A percentile compares a stretch with the other conserved stretches of the same genome.
Evolutionary conservation across 2,113 vertebrate species (phyloP).

Genomic region (Erinaceus europaeus): DNA sequence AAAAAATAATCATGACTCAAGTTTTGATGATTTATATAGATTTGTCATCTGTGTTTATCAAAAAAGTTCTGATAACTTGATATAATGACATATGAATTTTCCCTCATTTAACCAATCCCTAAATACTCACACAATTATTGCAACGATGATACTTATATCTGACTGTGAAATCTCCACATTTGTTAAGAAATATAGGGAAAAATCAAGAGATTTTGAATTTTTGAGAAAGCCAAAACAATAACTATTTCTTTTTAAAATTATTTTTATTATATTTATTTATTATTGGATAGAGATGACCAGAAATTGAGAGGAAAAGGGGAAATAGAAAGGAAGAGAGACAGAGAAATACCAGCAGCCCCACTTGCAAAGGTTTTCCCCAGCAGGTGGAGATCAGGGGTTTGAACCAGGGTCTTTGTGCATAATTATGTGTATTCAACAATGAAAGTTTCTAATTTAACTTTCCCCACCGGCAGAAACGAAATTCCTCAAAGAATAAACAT

Average conservation of each 20-base stretch:
- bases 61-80: background rate
- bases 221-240: too few species aligned
- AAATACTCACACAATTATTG: background rate
- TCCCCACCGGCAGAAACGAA: slow-evolving; percentile 12
- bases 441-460: background rate
- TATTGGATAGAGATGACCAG: too few species aligned
- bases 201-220: too few species aligned
- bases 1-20: background rate
- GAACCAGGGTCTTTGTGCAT: too few species aligned
- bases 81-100: background rate
- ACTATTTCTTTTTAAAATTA: too few species aligned
- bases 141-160: background rate
- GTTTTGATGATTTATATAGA: background rate
- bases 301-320: too few species aligned
- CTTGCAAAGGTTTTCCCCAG: too few species aligned
- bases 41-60: background rate
- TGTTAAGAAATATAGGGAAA: background rate
- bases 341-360: too few species aligned
- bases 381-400: too few species aligned
- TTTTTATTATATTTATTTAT: too few species aligned
- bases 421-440: too few species aligned
- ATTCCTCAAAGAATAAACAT: background rate
- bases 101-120: background rate
- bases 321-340: too few species aligned
- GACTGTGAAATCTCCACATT: background rate